phyloP scores from a whole-genome alignment of 2,797 vertebrate genomes.

The Xenops minutus region DNA sequence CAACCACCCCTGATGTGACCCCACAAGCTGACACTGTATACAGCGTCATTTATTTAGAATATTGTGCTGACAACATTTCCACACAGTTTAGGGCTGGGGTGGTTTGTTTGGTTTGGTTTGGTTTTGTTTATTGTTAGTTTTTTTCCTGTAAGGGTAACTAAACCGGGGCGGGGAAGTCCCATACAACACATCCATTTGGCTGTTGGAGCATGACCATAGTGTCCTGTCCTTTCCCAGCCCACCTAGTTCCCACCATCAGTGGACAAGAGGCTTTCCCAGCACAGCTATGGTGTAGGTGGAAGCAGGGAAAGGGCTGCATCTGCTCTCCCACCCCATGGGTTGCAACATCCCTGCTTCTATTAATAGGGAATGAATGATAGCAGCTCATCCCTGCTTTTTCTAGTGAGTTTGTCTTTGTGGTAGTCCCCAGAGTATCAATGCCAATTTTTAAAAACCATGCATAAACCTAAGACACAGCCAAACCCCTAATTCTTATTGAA shows the following conservation, averaged over 20 bases:
- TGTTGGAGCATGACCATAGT: not conserved
- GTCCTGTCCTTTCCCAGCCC: not conserved
- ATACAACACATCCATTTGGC: not conserved
- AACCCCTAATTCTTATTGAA: not conserved
- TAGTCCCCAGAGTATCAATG: not conserved
- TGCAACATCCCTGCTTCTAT: not conserved
- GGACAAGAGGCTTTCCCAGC: not conserved
- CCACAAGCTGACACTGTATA: not conserved
- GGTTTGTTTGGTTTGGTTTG: not conserved
- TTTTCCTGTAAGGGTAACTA: not conserved
- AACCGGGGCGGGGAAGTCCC: not conserved
- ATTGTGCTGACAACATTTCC: not conserved
- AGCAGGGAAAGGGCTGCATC: not conserved
- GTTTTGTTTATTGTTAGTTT: accelerated
- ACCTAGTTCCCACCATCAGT: not conserved
- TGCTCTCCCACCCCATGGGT: not conserved
- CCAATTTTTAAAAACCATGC: not conserved
- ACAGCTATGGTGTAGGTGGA: not conserved
- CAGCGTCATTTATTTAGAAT: not conserved
- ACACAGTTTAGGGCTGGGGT: not conserved
- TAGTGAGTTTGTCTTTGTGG: not conserved
- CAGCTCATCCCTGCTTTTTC: not conserved
- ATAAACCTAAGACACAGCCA: not conserved
- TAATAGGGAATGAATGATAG: not conserved
- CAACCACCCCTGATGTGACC: not conserved